Base-by-base conservation (phyloP, 2,113 vertebrate species). In the Sula dactylatra region DNA sequence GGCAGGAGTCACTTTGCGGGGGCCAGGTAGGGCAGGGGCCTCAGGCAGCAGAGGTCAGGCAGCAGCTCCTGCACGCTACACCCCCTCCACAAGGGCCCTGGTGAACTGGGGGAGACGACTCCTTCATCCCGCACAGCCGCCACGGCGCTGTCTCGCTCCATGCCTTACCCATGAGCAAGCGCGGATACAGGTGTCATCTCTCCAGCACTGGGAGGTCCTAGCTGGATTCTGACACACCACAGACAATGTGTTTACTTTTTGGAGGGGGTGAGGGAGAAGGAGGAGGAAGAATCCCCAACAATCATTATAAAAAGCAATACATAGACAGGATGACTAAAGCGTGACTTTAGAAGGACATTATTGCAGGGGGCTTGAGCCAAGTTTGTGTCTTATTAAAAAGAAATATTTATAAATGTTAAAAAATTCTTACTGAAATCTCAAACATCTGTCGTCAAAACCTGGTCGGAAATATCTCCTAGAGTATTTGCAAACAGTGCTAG, bases 91-190 rank as follows among this genome's bases (percentile, higher is more conserved):
- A n/a, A 56, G 27, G 15, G 42, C 20, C 32, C 24, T 56, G 3
- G 0, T 10, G 32, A 26, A 16, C 34, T 6, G 1, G 7, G 24
- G 21, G 7, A n/a, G 5, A 11, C 49, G 49, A 15, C 9, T 79
- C 36, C 42, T 36, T 49, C 16, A 2, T 11, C 31, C 42, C 47
- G 13, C 36, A 13, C 27, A 56, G 47, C 16, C 45, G 34, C 22
- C 66, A 25, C 0, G 1, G 44, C 2, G 1, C 34, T 20, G 21
- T 34, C 59, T 40, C 5, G 0, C 52, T 31, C n/a, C 42, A 7
- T 3, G 36, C 24, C 67, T 22, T 64, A 54, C 7, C 13, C 24
- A 25, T 1, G 3, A 19, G 47, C 66, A 83, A 38, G 12, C 2
- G 2, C 58, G 21, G 38, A 52, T 20, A 69, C 25, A 42, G 9